phyloP scores from a whole-genome alignment of 2,888 invertebrate species.

The Aporophyla lueneburgensis region DNA sequence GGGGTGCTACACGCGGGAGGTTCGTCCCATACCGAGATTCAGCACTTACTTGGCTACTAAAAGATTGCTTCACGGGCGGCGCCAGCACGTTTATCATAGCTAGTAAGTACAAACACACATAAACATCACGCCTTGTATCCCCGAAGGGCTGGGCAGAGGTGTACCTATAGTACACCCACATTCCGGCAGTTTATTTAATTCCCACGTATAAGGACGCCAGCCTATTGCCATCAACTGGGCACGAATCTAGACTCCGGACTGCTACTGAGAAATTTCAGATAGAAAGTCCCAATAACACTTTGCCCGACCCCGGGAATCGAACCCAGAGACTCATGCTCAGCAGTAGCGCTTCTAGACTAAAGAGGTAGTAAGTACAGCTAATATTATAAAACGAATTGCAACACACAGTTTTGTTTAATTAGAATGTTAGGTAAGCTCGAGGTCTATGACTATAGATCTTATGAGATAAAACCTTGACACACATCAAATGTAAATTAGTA shows the following conservation, averaged over 20 bases:
- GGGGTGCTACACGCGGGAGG: constrained; percentile 80
- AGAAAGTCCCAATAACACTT: too few species aligned
- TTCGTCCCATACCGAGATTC: constrained; percentile 96
- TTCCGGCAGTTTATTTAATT: too few species aligned
- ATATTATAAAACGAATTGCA: constrained; percentile 44
- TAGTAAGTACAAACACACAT: constrained; percentile 90
- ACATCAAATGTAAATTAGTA: constrained; percentile 48
- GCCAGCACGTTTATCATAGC: constrained; percentile 95
- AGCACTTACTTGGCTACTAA: constrained; percentile 95
- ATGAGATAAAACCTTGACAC: constrained; percentile 51
- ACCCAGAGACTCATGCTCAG: too few species aligned
- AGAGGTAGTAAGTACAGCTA: constrained; percentile 90
- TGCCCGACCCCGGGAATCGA: too few species aligned
- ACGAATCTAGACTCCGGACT: too few species aligned
- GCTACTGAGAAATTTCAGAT: too few species aligned
- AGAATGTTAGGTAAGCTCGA: constrained; percentile 57
- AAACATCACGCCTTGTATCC: too few species aligned
- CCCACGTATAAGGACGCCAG: too few species aligned
- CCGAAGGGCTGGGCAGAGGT: too few species aligned
- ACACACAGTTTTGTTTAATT: constrained; percentile 48
- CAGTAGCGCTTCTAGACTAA: too few species aligned
- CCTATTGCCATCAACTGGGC: too few species aligned
- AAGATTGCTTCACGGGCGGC: constrained; percentile 95
- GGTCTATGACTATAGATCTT: constrained; percentile 54
- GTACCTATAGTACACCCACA: too few species aligned